Evolutionary conservation across 2,797 vertebrate species (phyloP).

Genomic region (Lacerta viridis): DNA sequence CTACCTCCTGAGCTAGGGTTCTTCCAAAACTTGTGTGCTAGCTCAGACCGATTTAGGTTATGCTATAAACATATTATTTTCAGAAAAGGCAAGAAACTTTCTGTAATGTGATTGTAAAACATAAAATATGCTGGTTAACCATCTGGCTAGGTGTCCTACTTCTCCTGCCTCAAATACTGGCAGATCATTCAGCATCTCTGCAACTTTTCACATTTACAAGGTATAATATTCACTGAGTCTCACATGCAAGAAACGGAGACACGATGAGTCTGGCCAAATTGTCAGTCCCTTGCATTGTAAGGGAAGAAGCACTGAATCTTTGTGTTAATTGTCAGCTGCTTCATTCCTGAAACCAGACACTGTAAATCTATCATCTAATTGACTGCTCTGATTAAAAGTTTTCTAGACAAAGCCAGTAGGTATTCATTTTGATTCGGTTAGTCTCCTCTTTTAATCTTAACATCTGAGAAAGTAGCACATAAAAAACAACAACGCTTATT

Average conservation of each 20-base stretch:
- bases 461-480: background rate
- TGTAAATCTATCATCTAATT: constrained; percentile 13
- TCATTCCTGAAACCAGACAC: constrained; percentile 39
- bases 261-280: constrained; percentile 23
- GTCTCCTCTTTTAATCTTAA: constrained; percentile 21
- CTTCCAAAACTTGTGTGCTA: background rate
- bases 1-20: too few relatives aligned
- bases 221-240: constrained; percentile 8
- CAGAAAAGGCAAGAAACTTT: background rate
- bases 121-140: background rate
- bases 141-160: background rate
- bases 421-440: constrained; percentile 2
- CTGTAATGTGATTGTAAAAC: background rate
- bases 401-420: constrained; percentile 15
- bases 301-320: background rate
- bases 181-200: constrained; percentile 14
- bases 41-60: background rate
- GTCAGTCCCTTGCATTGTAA: constrained; percentile 7
- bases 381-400: constrained; percentile 11
- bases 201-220: constrained; percentile 17
- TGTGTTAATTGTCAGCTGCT: constrained; percentile 17
- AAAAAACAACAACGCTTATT: background rate
- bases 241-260: constrained; percentile 21
- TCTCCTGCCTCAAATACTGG: background rate
- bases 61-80: background rate